phyloP scores from a whole-genome alignment of 2,797 vertebrate genomes.

The Phalloptychus januarius region DNA sequence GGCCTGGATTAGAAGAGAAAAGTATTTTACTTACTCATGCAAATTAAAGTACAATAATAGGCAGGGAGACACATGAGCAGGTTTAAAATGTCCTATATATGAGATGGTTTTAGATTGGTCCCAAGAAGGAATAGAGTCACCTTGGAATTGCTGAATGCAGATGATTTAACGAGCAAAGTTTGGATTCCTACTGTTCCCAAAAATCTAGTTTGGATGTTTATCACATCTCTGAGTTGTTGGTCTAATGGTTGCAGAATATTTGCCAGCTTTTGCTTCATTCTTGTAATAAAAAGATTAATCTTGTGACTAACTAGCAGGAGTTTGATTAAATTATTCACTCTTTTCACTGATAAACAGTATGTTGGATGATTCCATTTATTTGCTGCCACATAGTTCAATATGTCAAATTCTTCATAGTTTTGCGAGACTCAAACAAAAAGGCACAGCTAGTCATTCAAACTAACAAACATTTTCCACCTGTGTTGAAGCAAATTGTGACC shows the following conservation, averaged over 20 bases:
- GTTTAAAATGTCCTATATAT: too few species aligned
- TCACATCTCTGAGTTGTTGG: neutral
- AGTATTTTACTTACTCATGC: too few species aligned
- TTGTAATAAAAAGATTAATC: neutral
- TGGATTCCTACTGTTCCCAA: neutral
- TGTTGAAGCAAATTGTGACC: conserved; percentile 20
- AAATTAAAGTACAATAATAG: too few species aligned
- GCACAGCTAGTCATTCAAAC: conserved; percentile 31
- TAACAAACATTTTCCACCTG: conserved; percentile 14
- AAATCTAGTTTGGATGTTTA: neutral
- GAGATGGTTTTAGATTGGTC: too few species aligned
- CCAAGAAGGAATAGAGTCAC: neutral
- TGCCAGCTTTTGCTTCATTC: neutral
- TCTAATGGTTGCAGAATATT: conserved; percentile 2
- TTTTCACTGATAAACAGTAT: conserved; percentile 18
- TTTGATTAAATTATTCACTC: conserved; percentile 30
- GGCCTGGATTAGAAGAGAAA: neutral
- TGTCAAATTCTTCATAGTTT: conserved; percentile 21
- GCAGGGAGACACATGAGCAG: too few species aligned
- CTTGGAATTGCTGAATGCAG: neutral
- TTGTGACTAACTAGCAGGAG: conserved; percentile 6
- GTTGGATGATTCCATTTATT: conserved; percentile 28
- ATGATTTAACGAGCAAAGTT: neutral
- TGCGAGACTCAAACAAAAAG: neutral
- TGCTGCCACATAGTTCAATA: conserved; percentile 14